Evolutionary conservation across 2,113 vertebrate species (phyloP), one percentile per base, ranked within the genome.

Genomic region (Pimephales promelas): DNA sequence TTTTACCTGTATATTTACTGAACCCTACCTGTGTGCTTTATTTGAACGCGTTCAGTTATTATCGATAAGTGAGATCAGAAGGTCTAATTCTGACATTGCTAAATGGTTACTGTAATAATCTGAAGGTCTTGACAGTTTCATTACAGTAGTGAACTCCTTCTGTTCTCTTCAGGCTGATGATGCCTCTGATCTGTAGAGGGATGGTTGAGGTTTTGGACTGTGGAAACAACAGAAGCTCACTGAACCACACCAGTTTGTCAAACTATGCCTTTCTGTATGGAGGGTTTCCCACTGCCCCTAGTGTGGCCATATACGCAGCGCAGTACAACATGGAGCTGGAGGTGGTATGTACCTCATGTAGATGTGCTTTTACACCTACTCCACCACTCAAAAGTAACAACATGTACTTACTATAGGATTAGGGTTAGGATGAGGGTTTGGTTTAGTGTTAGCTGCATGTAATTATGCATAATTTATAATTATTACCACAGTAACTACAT

Each of bases 241-340:
- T 93, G 80, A 99, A 99, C 91, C 97, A 97, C 81, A 97, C 96
- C 84, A 98, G 97, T 89, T 94, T 99, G 87, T 97, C 97, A 10
- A 97, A 99, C 92, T 99, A 96, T 83, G 98, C 97, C 79, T 99
- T 99, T 92, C 93, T 99, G 18, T 99, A 99, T 66, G 98, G 98
- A 56, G 94, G 97, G 82, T 98, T 99, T 86, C 98, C 98, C 81
- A 96, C 97, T 68, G 98, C 98, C 1, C 98, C 97, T 7, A 98
- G 98, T 75, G 98, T 98, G 64, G 97, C 96, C 73, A 97, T 99
- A 92, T 99, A 99, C 91, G 97, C 98, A 71, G 94, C 95, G 81
- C 98, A 98, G 82, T 99, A 99, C 89, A 98, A 97, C 83, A 96
- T 97, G 92, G 97, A 99, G 94, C 94, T 99, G 47, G 96, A 97